Evolutionary conservation across 2,797 vertebrate species (phyloP).

Genomic region (Psittacula derbiana): DNA sequence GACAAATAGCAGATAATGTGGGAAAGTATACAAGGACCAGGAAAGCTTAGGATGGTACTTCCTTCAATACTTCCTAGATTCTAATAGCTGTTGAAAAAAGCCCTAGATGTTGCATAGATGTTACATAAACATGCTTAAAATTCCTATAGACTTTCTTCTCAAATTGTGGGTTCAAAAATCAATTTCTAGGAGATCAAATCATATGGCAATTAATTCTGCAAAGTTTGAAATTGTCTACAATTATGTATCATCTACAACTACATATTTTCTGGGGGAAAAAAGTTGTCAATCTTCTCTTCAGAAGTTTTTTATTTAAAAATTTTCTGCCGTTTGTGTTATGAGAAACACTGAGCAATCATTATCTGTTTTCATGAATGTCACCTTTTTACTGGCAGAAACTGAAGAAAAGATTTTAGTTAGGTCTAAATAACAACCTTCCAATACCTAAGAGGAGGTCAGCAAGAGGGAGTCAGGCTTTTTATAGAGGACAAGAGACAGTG

Average conservation of each 20-base stretch:
- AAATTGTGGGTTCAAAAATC: not conserved
- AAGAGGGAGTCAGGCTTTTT: not conserved
- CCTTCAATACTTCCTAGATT: not conserved
- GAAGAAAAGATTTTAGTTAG: not conserved
- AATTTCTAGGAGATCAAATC: not conserved
- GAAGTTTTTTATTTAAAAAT: not conserved
- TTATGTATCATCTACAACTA: not conserved
- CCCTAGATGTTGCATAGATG: not conserved
- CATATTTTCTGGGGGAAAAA: not conserved
- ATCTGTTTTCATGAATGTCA: not conserved
- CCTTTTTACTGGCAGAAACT: not conserved
- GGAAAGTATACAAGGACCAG: not conserved
- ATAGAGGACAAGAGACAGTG: rapidly evolving
- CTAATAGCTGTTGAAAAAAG: not conserved
- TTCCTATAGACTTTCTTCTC: not conserved
- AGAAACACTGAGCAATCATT: not conserved
- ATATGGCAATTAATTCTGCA: not conserved
- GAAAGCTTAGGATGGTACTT: not conserved
- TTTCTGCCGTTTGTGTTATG: not conserved
- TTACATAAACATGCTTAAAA: not conserved
- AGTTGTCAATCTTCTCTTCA: not conserved
- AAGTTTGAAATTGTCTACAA: not conserved
- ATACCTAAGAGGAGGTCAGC: not conserved
- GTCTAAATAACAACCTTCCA: not conserved
- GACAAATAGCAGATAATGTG: not conserved